Evolutionary conservation across 2,888 invertebrate species (phyloP), one percentile per base, ranked within the genome.

Genomic region (Cephus pulcher): DNA sequence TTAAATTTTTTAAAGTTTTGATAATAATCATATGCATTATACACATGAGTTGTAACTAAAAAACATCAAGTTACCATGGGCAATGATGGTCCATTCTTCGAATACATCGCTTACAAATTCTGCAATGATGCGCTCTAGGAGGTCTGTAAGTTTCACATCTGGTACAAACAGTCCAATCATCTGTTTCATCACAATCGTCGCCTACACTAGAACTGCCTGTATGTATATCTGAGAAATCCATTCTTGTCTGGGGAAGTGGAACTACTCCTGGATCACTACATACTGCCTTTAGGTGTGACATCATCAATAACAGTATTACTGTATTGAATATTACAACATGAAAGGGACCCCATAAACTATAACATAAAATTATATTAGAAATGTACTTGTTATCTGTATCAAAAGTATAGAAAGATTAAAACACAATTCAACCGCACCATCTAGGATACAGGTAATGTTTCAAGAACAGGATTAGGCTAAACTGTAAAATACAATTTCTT

Each of bases 251-350:
- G 1, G 95, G 95, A 79, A 96, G 92, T n/a, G 96, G 97, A 71
- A 98, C 96, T 75, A 96, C 95, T 3, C 97, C 97, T 4, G 98
- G 97, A 92, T 98, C 97, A n/a, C 96, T 96, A 85, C 97, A 94
- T 79, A 97, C 97, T 12, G 97, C 97, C 88, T 96, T 94, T n/a
- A 96, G 87, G 91, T 98, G 97, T 3, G 97, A 94, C 92, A 96
- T 94, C 76, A 94, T 92, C 80, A 97, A 92, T 76, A 97, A 92
- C 86, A 97, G 94, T 78, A 97, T 93, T 15, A 97, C 92, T 0
- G 95, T 94, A 90, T 97, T 97, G 92, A 97, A 97, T 74, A 95
- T 90, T 37, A 97, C 93, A 11, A 96, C 96, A 91, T 97, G 95
- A 81, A 97, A 93, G 71, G 96, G 95, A 77, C 96, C 97, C 97